Evolutionary conservation across 2,797 vertebrate genomes (phyloP), one percentile per base, ranked within the genome.

Genomic region (Trematomus bernacchii): DNA sequence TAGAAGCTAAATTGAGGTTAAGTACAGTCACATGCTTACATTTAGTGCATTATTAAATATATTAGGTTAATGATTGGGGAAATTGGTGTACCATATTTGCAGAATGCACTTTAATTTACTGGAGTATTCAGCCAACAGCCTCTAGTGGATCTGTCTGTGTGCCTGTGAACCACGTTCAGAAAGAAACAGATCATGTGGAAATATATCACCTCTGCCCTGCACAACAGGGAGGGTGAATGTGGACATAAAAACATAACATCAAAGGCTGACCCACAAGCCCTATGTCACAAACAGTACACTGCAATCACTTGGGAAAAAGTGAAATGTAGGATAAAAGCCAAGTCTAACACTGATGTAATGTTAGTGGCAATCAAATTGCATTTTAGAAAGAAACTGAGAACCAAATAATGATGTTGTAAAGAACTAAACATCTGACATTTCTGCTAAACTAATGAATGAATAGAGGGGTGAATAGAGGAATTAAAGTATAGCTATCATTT

Each of bases 201-300:
- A 52, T 71, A 44, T 23, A 66, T 83, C 40, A 83, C 84, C 84
- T 91, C 55, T 76, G 73, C 51, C 52, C 70, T 11, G 70, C 66
- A 62, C 16, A 63, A 80, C 75, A 80, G 72, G 76, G 86, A 81
- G 75, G 6, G 60, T 23, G 37, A 14, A 64, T 71, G 85, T 80
- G 82, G 83, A 89, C 83, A 85, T 76, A 58, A 80, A 89, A 85
- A 77, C 79, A 80, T 48, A 59, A 73, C 75, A 81, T 76, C 71
- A 76, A 80, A 88, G 52, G 27, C 47, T 18, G n/a, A 71, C 40
- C 47, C 50, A 55, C 16, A n/a, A 66, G 30, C 13, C 48, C 58
- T 18, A 52, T 43, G 23, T 66, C 73, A 57, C 21, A 19, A 63
- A 81, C 18, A 21, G 37, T 30, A 11, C 55, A 50, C 42, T 70